These are phyloP conservation scores for Anastrepha ludens DNA, from an alignment of 1,140 invertebrate species.

Conservation along the genomic window DNA sequence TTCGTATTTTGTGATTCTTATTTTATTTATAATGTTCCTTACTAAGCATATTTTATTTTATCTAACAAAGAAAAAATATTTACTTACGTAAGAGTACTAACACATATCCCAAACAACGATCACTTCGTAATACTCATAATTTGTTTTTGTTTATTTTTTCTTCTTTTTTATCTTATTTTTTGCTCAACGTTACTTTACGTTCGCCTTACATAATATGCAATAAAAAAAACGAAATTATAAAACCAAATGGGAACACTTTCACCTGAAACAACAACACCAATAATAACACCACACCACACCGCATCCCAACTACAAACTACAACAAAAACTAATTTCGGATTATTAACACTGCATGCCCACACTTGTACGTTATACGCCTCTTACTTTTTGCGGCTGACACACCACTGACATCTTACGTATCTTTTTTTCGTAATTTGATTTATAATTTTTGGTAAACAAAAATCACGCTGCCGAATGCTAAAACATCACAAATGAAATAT, in stretches of 20 bases:
- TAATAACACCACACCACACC: neutral
- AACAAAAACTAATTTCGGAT: conserved; percentile 29
- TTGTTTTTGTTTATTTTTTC: conserved; percentile 31
- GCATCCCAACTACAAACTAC: conserved; percentile 18
- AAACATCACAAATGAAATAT: neutral
- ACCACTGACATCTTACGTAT: neutral
- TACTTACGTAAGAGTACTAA: neutral
- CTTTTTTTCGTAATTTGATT: neutral
- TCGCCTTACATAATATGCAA: conserved; percentile 33
- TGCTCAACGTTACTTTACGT: conserved; percentile 20
- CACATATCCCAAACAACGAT: conserved; percentile 11
- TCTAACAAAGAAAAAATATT: neutral
- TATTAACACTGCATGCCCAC: conserved; percentile 33
- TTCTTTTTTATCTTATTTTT: conserved; percentile 7
- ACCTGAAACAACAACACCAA: neutral
- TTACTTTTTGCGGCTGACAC: conserved; percentile 10
- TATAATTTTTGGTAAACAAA: conserved; percentile 1
- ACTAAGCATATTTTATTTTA: neutral
- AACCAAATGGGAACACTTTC: conserved; percentile 35
- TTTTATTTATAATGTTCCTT: neutral
- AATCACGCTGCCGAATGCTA: neutral
- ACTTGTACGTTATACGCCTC: neutral
- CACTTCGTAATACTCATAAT: conserved; percentile 31
- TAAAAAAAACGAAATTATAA: neutral
- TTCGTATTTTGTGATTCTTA: neutral